phyloP scores from a whole-genome alignment of 2,888 invertebrate species.

The Cataglyphis altisquamis region DNA sequence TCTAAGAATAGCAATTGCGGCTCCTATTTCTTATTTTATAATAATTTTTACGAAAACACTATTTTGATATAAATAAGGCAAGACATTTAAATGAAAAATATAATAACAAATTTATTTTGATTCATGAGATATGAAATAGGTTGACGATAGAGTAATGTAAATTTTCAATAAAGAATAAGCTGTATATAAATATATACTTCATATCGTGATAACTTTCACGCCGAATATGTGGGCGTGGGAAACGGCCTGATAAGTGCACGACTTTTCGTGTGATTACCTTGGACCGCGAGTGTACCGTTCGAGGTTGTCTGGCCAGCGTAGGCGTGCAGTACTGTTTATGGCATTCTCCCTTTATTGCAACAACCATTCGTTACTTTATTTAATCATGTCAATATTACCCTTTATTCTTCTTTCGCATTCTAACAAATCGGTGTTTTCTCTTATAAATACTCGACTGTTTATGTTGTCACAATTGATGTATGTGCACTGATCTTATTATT shows the following conservation, averaged over 20 bases:
- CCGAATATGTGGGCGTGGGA: conserved; percentile 41
- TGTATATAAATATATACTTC: background rate
- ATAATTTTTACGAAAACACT: background rate
- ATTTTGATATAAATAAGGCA: background rate
- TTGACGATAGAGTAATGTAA: background rate
- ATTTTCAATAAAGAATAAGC: conserved; percentile 12
- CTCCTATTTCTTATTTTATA: background rate
- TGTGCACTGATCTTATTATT: background rate
- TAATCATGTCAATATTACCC: conserved; percentile 32
- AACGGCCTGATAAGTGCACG: conserved; percentile 47
- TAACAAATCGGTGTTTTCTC: background rate
- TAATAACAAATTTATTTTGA: background rate
- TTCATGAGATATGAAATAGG: background rate
- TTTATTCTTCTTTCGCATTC: background rate
- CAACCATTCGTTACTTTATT: conserved; percentile 39
- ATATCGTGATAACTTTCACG: conserved; percentile 7
- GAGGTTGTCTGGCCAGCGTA: conserved; percentile 48
- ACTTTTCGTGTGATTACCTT: conserved; percentile 46
- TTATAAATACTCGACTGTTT: background rate
- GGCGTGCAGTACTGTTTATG: conserved; percentile 42
- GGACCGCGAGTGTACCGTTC: conserved; percentile 23
- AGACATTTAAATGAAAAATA: background rate
- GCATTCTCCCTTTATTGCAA: conserved; percentile 21
- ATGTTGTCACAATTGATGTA: background rate
- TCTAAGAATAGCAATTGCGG: background rate